A percentile compares a stretch with the other conserved stretches of the same genome.
Evolutionary conservation across 2,797 vertebrate species (phyloP).

Genomic region (Oceanodroma leucorhoa): DNA sequence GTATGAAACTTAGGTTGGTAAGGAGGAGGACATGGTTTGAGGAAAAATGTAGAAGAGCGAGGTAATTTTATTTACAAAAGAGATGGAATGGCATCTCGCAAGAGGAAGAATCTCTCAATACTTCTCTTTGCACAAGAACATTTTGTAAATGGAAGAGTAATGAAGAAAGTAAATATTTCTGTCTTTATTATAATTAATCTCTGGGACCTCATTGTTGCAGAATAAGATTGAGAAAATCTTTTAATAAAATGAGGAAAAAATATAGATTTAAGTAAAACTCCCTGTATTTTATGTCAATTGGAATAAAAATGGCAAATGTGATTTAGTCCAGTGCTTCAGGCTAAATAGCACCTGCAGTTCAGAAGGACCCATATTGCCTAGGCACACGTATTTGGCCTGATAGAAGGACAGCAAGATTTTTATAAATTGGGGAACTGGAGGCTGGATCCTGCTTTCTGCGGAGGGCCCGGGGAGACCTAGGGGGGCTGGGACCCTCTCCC

Average conservation of each 20-base stretch:
- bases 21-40: neutral
- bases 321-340: neutral
- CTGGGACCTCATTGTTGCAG: neutral
- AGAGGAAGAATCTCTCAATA: neutral
- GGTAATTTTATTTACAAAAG: neutral
- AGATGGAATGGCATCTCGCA: neutral
- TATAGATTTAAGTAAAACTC: neutral
- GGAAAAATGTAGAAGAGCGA: neutral
- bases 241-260: neutral
- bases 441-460: neutral
- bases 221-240: neutral
- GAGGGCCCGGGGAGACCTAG: neutral
- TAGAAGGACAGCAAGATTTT: neutral
- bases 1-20: neutral
- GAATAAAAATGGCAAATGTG: neutral
- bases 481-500: neutral
- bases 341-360: neutral
- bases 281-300: neutral
- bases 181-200: neutral
- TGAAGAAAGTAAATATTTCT: neutral
- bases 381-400: fast-evolving
- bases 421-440: neutral
- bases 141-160: neutral
- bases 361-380: fast-evolving
- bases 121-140: neutral